Percentiles rank a stretch among this genome's conserved stretches.
phyloP scores from a whole-genome alignment of 2,113 vertebrate genomes.

The Plecturocebus donacophilus region DNA sequence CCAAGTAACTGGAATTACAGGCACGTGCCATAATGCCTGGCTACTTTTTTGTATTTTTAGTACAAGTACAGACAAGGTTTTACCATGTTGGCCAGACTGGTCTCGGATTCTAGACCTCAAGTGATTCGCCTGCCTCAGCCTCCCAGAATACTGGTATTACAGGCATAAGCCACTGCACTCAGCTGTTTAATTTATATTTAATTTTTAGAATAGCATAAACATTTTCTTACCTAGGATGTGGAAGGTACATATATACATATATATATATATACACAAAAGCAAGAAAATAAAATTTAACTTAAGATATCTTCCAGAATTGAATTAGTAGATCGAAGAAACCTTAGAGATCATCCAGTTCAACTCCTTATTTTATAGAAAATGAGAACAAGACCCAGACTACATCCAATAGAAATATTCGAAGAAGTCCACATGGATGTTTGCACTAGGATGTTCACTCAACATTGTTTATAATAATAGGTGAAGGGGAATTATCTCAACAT shows the following conservation, averaged over 20 bases:
- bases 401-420: background rate
- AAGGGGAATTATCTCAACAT: background rate
- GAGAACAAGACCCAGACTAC: background rate
- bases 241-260: background rate
- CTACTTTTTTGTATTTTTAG: too few species aligned
- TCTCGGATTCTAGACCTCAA: too few species aligned
- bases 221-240: background rate
- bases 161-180: too few species aligned
- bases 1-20: too few species aligned
- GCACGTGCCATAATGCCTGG: too few species aligned
- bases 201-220: background rate
- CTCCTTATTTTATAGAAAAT: background rate
- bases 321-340: background rate
- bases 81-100: too few species aligned
- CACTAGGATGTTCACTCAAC: background rate
- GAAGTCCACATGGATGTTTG: background rate
- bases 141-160: too few species aligned
- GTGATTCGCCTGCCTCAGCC: too few species aligned
- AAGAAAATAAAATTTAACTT: slow-evolving; percentile 32
- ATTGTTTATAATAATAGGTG: background rate
- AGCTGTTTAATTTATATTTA: background rate
- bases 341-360: background rate
- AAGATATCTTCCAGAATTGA: background rate
- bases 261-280: background rate
- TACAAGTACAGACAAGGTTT: too few species aligned